Base-by-base conservation (phyloP, 2,888 invertebrate genomes). In the Melikaiella ostensackeni region DNA sequence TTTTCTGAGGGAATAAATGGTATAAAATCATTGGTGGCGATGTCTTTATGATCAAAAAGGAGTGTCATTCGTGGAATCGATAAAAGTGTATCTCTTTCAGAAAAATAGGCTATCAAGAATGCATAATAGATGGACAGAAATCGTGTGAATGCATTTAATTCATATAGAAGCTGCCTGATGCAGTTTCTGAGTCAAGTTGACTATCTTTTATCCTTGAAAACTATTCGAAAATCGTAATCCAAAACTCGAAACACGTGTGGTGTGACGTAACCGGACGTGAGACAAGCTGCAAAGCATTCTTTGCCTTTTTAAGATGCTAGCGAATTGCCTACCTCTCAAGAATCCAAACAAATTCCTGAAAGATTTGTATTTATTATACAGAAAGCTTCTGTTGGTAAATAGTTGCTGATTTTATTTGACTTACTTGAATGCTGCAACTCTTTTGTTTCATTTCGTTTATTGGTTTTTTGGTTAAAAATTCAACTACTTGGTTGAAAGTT, bases 241-340 rank as follows among this genome's bases (percentile, higher is more conserved):
- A 70, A 46, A 50, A 50, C 50, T 70, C 30, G 50, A 50, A 70
- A 70, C 70, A 70, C 50, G 70, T 70, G 46, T 50, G 70, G n/a
- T n/a, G n/a, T 70, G 70, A 50, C 50, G 70, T 70, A 70, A 70
- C 46, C 70, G 50, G 70, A 70, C 30, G 50, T 50, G 70, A 11
- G 50, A 50, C 50, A 70, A 46, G 30, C 50, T 46, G 70, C 46
- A 70, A 70, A 50, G 9, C 16, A 70, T 50, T 70, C 70, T 30
- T 70, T 46, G 19, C 70, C 70, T 70, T 70, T 70, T 70, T 70
- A 27, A 70, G 70, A 30, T 50, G n/a, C 50, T 50, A 70, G 30
- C 27, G n/a, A 70, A 70, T 33, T 50, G 50, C 30, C 50, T 50
- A 50, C 30, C 30, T 33, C 30, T 50, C 5, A 70, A 30, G 50